Base-by-base conservation (phyloP, 1,140 invertebrate species). In the Euwallacea similis region DNA sequence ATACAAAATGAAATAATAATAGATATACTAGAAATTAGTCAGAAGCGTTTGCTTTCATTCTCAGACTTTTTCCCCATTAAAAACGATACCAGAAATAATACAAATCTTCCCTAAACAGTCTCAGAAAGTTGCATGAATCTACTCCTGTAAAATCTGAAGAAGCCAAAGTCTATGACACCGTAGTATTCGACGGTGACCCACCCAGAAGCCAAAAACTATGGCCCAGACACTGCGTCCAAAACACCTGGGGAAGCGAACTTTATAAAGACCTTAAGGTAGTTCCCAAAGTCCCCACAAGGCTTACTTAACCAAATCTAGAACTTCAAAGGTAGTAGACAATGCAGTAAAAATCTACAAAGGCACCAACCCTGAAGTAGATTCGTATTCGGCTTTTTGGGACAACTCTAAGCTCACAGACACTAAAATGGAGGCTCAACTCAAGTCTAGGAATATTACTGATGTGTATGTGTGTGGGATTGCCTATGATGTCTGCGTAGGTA, bases 371-470 rank as follows among this genome's bases (percentile, higher is more conserved):
- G 87, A 91, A 50, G 85, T 93, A 7, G 93, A 95, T 74, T 87
- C 88, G 0, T 95, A 94, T 81, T 93, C 91, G 0, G 91, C 87
- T n/a, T 95, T 95, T 80, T 88, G 83, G 82, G 91, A 93, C 76
- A 93, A 93, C 79, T 86, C 87, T 59, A 87, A 86, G 74, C 72
- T 86, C n/a, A 85, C 85, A 13, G 82, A 87, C 56, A 92, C 91
- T 9, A 84, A 86, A 55, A 79, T 95, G 43, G 78, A 85, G 21
- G 73, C 81, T 11, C 84, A 91, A 72, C 81, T 95, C 9, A 78
- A 81, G 21, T 76, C 85, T 50, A 82, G 85, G 47, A 83, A 84
- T 10, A 86, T 90, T 7, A 92, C 90, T 1, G 90, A 92, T 79
- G 83, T 94, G 21, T 93, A 89, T 78, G 83, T 93, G 9, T 93